A percentile compares a stretch with the other conserved stretches of the same genome.
These are phyloP conservation scores for Axinella damicornis DNA, from an alignment of 37 sponge, comb jelly and placozoan species.

Conservation along the genomic window DNA sequence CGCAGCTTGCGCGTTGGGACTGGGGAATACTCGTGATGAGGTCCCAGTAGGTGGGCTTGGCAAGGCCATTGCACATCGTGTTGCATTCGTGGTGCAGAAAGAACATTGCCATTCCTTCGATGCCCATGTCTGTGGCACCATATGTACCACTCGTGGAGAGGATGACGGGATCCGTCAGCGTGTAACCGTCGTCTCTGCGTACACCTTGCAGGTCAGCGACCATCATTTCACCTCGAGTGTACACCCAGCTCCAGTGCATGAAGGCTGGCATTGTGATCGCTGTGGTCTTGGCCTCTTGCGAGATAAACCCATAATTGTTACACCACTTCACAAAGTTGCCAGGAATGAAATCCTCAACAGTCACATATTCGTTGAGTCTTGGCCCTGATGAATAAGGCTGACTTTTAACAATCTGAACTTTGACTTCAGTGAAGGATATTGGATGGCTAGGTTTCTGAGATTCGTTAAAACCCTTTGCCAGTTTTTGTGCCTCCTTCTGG, in stretches of 20 bases:
- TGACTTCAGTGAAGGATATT: slow-evolving; percentile 31
- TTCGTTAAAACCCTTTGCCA: slow-evolving; percentile 38
- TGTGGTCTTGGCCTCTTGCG: not conserved
- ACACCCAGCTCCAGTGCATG: slow-evolving; percentile 65
- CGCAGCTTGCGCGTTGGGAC: too few species aligned
- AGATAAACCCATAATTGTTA: slow-evolving; percentile 61
- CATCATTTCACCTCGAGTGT: slow-evolving; percentile 59
- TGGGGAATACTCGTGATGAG: too few species aligned
- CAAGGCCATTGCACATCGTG: slow-evolving; percentile 18
- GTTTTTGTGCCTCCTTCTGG: slow-evolving; percentile 21
- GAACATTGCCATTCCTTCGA: slow-evolving; percentile 64
- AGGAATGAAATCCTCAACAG: slow-evolving; percentile 51
- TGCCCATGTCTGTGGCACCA: slow-evolving; percentile 60
- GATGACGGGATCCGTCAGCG: slow-evolving; percentile 59
- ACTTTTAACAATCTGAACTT: slow-evolving; percentile 10
- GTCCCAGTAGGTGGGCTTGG: slow-evolving; percentile 6
- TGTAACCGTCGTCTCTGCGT: slow-evolving; percentile 4
- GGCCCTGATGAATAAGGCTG: not conserved
- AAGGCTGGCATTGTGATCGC: slow-evolving; percentile 46
- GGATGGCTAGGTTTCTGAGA: not conserved
- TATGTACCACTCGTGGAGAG: slow-evolving; percentile 30
- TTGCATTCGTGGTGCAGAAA: slow-evolving; percentile 61
- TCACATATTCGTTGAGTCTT: slow-evolving; percentile 34
- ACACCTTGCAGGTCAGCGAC: slow-evolving; percentile 65
- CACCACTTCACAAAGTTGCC: slow-evolving; percentile 59